Percentiles rank a stretch among this genome's conserved stretches.
phyloP scores from a whole-genome alignment of 2,113 vertebrate genomes.

The Butorides virescens region DNA sequence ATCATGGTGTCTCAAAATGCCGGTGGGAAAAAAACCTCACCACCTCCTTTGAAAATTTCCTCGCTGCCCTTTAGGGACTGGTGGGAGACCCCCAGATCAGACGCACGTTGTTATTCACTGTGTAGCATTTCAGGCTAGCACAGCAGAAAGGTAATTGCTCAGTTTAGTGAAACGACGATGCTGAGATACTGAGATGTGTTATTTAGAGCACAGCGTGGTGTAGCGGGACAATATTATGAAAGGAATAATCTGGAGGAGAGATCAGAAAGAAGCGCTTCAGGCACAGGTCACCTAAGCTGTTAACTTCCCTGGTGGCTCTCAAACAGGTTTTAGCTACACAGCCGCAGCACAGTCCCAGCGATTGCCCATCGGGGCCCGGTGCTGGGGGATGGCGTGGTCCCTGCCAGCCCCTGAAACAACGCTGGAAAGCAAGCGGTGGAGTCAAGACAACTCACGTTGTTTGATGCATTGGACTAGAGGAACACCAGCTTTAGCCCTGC shows the following conservation, averaged over 20 bases:
- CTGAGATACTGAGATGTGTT: conserved; percentile 1
- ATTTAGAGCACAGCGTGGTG: conserved; percentile 9
- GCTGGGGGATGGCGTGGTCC: not conserved
- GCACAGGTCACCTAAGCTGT: not conserved
- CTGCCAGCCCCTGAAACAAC: not conserved
- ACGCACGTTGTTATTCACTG: not conserved
- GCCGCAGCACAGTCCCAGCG: not conserved
- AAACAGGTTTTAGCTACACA: not conserved
- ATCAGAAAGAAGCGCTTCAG: not conserved
- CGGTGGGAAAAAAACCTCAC: not conserved
- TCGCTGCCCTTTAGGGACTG: not conserved
- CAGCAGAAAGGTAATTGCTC: conserved; percentile 30
- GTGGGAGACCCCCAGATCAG: not conserved
- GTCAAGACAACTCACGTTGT: not conserved
- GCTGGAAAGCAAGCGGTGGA: not conserved
- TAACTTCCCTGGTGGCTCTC: not conserved
- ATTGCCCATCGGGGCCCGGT: not conserved
- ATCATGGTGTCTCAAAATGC: not conserved
- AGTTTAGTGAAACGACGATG: not conserved
- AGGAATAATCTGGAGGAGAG: conserved; percentile 17
- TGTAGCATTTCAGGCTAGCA: not conserved
- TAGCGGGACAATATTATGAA: not conserved
- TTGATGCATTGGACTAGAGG: not conserved
- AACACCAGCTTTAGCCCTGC: not conserved
- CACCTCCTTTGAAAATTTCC: not conserved